A percentile compares a stretch with the other conserved stretches of the same genome.
phyloP scores from a whole-genome alignment of 2,797 vertebrate species.

The Smutsia gigantea region DNA sequence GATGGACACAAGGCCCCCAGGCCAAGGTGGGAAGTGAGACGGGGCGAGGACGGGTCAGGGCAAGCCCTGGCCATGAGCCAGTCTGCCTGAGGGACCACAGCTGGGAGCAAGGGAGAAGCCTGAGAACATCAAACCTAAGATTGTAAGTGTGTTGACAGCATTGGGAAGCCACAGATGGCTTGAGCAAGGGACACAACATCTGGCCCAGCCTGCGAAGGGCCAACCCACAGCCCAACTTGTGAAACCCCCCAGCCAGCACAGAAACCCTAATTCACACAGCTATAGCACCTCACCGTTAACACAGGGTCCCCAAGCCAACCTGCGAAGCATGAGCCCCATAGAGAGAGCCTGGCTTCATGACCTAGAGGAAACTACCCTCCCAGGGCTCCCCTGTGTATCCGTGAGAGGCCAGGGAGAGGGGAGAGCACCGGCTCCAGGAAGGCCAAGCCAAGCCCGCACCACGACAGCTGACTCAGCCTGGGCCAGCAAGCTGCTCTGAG shows the following conservation, averaged over 20 bases:
- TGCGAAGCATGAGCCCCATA: accelerated
- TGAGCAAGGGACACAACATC: neutral
- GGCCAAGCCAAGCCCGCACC: neutral
- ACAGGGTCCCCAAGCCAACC: neutral
- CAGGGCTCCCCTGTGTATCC: neutral
- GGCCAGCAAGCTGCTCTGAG: conserved; percentile 41
- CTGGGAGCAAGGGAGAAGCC: neutral
- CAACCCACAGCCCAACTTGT: neutral
- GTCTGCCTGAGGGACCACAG: neutral
- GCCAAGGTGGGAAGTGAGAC: neutral
- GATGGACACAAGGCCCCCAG: accelerated
- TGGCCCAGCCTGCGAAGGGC: neutral
- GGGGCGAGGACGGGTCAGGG: neutral
- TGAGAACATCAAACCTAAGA: neutral
- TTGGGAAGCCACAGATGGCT: neutral
- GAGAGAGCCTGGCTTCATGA: neutral
- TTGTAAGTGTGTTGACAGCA: neutral
- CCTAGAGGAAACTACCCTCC: neutral
- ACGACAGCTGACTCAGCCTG: conserved; percentile 46
- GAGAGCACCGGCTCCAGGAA: neutral
- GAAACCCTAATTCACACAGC: neutral
- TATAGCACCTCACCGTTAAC: accelerated
- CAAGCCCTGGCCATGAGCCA: neutral
- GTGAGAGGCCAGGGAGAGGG: neutral
- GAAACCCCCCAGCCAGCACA: neutral